phyloP scores from a whole-genome alignment of 2,888 invertebrate species.

The Lampropteryx suffumata region DNA sequence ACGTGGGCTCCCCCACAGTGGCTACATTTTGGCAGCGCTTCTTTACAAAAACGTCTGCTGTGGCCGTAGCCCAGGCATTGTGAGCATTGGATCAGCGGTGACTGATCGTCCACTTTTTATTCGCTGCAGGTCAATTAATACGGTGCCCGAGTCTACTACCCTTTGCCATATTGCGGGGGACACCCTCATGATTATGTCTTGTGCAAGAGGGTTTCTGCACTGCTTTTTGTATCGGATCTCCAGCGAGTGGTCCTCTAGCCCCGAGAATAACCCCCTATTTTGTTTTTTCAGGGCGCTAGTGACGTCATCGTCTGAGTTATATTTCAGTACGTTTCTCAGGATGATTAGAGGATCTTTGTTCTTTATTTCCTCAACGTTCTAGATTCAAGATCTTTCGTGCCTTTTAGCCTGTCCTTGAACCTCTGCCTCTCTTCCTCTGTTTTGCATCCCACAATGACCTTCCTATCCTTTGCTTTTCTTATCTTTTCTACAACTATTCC shows the following conservation, averaged over 20 bases:
- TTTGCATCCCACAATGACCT: background rate
- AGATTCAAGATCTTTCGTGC: background rate
- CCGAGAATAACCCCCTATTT: background rate
- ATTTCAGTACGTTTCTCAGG: too few species aligned
- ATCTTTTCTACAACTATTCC: background rate
- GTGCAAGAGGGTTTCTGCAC: background rate
- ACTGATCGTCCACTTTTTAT: background rate
- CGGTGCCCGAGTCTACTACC: too few species aligned
- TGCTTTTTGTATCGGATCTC: background rate
- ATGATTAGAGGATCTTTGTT: background rate
- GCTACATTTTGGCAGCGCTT: too few species aligned
- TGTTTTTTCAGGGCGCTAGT: background rate
- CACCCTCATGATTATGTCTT: background rate
- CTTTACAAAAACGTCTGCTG: too few species aligned
- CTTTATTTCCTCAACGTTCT: background rate
- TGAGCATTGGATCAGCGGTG: too few species aligned
- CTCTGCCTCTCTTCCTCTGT: background rate
- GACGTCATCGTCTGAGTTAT: background rate
- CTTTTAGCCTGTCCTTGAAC: background rate
- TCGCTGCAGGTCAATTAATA: background rate
- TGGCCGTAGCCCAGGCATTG: too few species aligned
- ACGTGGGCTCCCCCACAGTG: too few species aligned
- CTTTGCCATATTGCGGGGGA: too few species aligned
- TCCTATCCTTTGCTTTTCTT: conserved; percentile 7
- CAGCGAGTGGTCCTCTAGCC: background rate